Base-by-base conservation (phyloP, 2,888 invertebrate genomes). In the Caenorhabditis sp. region DNA sequence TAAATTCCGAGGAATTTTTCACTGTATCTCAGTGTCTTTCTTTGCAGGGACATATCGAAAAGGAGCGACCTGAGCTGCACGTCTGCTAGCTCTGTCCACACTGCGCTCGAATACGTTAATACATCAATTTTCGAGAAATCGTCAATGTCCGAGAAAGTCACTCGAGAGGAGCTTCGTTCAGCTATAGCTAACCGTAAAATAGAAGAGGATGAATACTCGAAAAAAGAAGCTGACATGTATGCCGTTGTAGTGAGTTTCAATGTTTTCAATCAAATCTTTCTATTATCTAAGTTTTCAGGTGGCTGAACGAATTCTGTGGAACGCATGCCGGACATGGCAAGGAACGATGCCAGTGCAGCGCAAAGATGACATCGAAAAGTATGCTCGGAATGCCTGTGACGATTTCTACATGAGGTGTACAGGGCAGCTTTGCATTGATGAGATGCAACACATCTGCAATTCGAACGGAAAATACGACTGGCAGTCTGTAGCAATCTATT, bases 331-430 rank as follows among this genome's bases (percentile, higher is more conserved):
- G n/a, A 77, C 70, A 22, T 77, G 77, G 77, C n/a, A 1, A 5
- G 77, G 77, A 63, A 63, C 77, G 5, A 24, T 77, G 19, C 59
- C 51, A 8, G 44, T 77, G 4, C 16, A n/a, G 1, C 22, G 26
- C 4, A 51, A 63, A 61, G 63, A 61, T 12, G 16, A 22, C 44
- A 1, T 77, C 7, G 7, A 54, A 0, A 19, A 47, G 0, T 69
- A 61, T 16, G 69, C 56, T 7, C 28, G 31, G 2, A 61, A 63
- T 54, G 77, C 77, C 6, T 70, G 70, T 16, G 54, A 63, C 7
- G 63, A 77, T 49, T 77, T 69, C 69, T 77, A 77, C 14, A 70
- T 77, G 77, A 54, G 26, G 77, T 76, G 68, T 41, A 77, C 69
- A 10, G 77, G 44, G 0, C 54, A 54, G n/a, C 24, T 77, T 14